Base-by-base conservation (phyloP, 1,140 invertebrate species). In the Rhopalosiphum maidis region DNA sequence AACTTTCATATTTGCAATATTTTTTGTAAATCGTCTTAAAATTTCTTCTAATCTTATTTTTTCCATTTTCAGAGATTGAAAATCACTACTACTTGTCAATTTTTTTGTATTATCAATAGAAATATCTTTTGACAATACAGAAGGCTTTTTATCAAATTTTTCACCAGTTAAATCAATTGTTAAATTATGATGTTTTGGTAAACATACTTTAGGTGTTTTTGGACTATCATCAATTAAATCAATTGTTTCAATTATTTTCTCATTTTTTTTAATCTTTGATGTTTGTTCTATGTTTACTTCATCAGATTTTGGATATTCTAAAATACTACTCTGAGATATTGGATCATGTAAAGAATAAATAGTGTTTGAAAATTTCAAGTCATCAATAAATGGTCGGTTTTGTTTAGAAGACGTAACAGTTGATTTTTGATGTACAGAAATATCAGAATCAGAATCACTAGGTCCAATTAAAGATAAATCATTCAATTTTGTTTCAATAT, bases 271-370 rank as follows among this genome's bases (percentile, higher is more conserved):
- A 21, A 25, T n/a, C 0, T 93, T 93, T n/a, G 48, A 60, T n/a
- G 41, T 15, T 22, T 90, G 37, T 6, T 88, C 18, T 8, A 35
- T 37, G 1, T 18, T n/a, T 41, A 41, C 21, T 18, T 90, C 18
- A n/a, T 48, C 6, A 41, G 41, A 30, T 11, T 54, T 25, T 54
- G 82, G 43, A 55, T 54, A 48, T 54, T 54, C 91, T 86, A 93
- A 86, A 51, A 93, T 85, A 93, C 77, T 93, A 85, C 91, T 93
- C 25, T 93, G 60, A 86, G 82, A 93, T 85, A 86, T 41, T 35
- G 91, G 82, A 54, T 86, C 41, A 83, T 43, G 37, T 23, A 23
- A n/a, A 6, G n/a, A n/a, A 37, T 46, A n/a, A 30, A 9, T 35
- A 82, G 55, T n/a, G 35, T 41, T 41, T 85, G 82, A 41, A 15